Evolutionary conservation across 2,797 vertebrate genomes (phyloP).

Genomic region (Sardinella longiceps): DNA sequence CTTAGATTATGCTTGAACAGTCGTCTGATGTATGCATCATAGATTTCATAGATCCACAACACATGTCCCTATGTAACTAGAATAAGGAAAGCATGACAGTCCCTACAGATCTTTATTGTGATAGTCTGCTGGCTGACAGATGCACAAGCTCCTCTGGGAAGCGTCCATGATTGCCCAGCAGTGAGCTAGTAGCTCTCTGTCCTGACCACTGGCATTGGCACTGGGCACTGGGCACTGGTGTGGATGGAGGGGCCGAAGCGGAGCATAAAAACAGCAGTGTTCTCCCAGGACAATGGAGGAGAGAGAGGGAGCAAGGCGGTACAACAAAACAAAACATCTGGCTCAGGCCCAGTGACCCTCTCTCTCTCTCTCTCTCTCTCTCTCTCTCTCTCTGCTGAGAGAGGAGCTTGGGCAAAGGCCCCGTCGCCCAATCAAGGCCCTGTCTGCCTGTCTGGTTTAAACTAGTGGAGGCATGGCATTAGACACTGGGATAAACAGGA

Average conservation of each 20-base stretch:
- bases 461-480: conserved; percentile 53
- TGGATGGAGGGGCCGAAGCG: background rate
- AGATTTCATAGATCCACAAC: too few species aligned
- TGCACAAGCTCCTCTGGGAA: too few species aligned
- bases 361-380: too few species aligned
- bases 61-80: too few species aligned
- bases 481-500: conserved; percentile 41
- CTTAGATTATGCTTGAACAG: too few species aligned
- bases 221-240: background rate
- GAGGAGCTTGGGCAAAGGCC: background rate
- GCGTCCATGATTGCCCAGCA: too few species aligned
- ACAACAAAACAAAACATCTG: background rate
- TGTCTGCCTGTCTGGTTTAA: background rate
- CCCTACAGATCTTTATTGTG: too few species aligned
- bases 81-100: too few species aligned
- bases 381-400: background rate
- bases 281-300: background rate
- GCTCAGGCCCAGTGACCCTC: background rate
- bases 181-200: too few species aligned
- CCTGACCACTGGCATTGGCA: background rate
- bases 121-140: too few species aligned
- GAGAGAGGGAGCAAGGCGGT: background rate
- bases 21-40: too few species aligned
- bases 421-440: background rate
- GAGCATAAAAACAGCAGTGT: background rate